Evolutionary conservation across 2,888 invertebrate genomes (phyloP).

Genomic region (Anagyrus pseudococci): DNA sequence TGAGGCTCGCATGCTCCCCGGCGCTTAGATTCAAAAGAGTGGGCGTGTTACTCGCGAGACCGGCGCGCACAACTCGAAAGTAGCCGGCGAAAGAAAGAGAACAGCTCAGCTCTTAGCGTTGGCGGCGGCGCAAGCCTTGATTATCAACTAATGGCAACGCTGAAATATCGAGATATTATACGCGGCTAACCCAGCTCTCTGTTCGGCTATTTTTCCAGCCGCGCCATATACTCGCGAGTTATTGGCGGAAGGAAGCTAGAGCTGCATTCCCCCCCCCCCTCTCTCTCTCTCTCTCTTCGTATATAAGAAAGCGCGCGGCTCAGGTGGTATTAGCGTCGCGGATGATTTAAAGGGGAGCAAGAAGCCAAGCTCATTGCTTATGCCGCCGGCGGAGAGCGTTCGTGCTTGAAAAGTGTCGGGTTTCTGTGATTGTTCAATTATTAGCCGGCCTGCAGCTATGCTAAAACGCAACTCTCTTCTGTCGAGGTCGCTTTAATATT

Average conservation of each 20-base stretch:
- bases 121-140: slow-evolving; percentile 52
- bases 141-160: slow-evolving; percentile 57
- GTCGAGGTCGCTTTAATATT: slow-evolving; percentile 19
- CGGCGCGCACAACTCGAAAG: not conserved
- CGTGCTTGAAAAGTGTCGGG: slow-evolving; percentile 31
- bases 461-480: too few relatives aligned
- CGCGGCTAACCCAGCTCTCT: slow-evolving; percentile 48
- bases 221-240: too few relatives aligned
- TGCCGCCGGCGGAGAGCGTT: slow-evolving; percentile 31
- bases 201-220: slow-evolving; percentile 55
- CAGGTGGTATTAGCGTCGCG: too few relatives aligned
- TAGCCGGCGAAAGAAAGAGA: too few relatives aligned
- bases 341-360: too few relatives aligned
- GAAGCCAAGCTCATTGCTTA: too few relatives aligned
- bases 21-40: slow-evolving; percentile 60
- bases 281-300: too few relatives aligned
- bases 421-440: slow-evolving; percentile 39
- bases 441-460: not conserved
- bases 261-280: slow-evolving; percentile 51
- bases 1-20: slow-evolving; percentile 56
- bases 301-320: slow-evolving; percentile 59
- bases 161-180: slow-evolving; percentile 62
- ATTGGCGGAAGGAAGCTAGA: slow-evolving; percentile 55
- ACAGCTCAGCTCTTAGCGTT: too few relatives aligned
- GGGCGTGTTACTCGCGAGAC: slow-evolving; percentile 50